Base-by-base conservation (phyloP, 2,888 invertebrate genomes). In the Spodoptera littoralis region DNA sequence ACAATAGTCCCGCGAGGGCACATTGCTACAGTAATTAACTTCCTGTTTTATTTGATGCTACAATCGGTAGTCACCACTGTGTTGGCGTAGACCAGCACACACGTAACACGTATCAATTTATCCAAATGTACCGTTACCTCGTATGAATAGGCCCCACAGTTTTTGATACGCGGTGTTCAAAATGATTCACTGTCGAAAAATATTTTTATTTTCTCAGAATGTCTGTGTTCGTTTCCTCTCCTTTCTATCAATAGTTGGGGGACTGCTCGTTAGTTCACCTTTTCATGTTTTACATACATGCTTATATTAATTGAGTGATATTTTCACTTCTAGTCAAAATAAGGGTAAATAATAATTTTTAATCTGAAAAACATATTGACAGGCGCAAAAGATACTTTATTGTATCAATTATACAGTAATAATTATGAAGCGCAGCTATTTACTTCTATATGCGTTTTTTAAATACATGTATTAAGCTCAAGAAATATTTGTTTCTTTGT, bases 11-110 rank as follows among this genome's bases (percentile, higher is more conserved):
- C 65, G 62, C 60, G 76, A 68, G 79, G 77, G 65, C 70, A 72
- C 69, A 70, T 70, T 71, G 59, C 60, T 70, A 62, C 67, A 70
- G 77, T 81, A 76, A 82, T 82, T 82, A 73, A 76, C 82, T 82
- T 83, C 82, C 83, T 79, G 82, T 77, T 79, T 74, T 75, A 78
- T 70, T 70, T 70, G 60, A 70, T 66, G 55, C 66, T 70, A 68
- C 72, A 60, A 66, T 69, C 66, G 56, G 58, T 70, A 72, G 65
- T 43, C 62, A 68, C 27, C 22, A 49, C 45, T 55, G 55, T 64
- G 65, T 46, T 62, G 46, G 56, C 50, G 65, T 63, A 53, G 66
- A 60, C 63, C 70, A 64, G 70, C 61, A 51, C 65, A 60, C 65
- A 77, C 69, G 50, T 71, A 70, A 57, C 65, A 80, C 69, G 50